These are phyloP conservation scores for Drosophila mojavensis DNA, from an alignment of 1,140 invertebrate species.

Conservation along the genomic window DNA sequence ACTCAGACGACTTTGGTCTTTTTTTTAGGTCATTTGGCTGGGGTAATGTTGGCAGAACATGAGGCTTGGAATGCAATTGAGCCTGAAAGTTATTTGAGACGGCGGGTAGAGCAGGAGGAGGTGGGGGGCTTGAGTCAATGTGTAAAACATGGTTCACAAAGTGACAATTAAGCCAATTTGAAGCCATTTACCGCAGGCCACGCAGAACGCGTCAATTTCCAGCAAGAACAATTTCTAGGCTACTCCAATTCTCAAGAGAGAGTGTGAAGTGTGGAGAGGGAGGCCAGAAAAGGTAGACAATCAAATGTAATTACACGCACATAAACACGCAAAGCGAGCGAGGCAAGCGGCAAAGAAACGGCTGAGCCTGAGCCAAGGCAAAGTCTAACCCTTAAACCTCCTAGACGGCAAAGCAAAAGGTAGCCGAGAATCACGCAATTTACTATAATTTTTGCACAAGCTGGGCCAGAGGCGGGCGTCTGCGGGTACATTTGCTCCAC, in stretches of 20 bases:
- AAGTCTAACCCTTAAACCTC: neutral
- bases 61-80: conserved; percentile 42
- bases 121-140: conserved; percentile 23
- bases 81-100: neutral
- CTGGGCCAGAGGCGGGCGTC: neutral
- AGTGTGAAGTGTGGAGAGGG: neutral
- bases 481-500: conserved; percentile 46
- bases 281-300: conserved; percentile 65
- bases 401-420: conserved; percentile 33
- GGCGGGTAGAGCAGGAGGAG: too few relatives aligned
- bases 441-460: conserved; percentile 72
- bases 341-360: conserved; percentile 22
- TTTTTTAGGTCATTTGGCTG: conserved; percentile 63
- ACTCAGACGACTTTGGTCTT: neutral
- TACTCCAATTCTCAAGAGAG: neutral
- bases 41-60: conserved; percentile 49
- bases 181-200: conserved; percentile 65
- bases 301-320: conserved; percentile 82
- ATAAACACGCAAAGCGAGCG: conserved; percentile 69
- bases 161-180: conserved; percentile 81
- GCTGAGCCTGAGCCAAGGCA: conserved; percentile 36
- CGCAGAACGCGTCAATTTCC: conserved; percentile 46
- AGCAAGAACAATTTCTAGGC: conserved; percentile 44
- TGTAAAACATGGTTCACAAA: conserved; percentile 75
- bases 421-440: conserved; percentile 75